These are phyloP conservation scores for Pristionchus fissidentatus DNA, from an alignment of 2,888 invertebrate genomes.

Conservation along the genomic window DNA sequence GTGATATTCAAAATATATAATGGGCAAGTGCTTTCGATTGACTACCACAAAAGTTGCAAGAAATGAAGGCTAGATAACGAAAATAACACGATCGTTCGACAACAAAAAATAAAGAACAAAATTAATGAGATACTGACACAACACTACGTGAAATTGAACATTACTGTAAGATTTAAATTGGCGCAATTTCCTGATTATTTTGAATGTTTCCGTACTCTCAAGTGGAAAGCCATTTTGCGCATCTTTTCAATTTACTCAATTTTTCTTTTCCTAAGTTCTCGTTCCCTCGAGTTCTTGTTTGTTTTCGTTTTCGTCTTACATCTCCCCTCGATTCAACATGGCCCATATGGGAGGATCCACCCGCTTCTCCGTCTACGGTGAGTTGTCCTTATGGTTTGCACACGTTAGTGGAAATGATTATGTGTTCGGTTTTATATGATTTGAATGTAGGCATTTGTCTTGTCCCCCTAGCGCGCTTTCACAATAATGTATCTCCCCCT, in stretches of 20 bases:
- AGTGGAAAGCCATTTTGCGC: not conserved
- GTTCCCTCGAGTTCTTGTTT: not conserved
- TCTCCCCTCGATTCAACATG: constrained; percentile 37
- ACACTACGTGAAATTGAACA: not conserved
- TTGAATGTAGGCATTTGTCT: not conserved
- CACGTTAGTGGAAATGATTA: not conserved
- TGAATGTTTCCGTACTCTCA: too few species aligned
- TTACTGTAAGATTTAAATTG: not conserved
- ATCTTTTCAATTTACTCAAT: not conserved
- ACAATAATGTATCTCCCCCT: constrained; percentile 2
- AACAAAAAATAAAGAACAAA: too few species aligned
- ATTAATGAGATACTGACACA: not conserved
- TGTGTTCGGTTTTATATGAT: not conserved
- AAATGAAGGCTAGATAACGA: too few species aligned
- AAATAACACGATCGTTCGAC: too few species aligned
- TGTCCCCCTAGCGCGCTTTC: constrained; percentile 46
- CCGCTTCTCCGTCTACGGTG: constrained; percentile 59
- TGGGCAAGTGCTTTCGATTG: too few species aligned
- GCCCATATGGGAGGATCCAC: constrained; percentile 46
- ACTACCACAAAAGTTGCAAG: too few species aligned
- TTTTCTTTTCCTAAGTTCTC: not conserved
- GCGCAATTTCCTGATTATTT: not conserved
- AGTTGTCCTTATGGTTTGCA: not conserved
- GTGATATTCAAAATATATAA: too few species aligned
- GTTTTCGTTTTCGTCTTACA: not conserved